phyloP scores from a whole-genome alignment of 2,113 vertebrate species.

The Cavia porcellus region DNA sequence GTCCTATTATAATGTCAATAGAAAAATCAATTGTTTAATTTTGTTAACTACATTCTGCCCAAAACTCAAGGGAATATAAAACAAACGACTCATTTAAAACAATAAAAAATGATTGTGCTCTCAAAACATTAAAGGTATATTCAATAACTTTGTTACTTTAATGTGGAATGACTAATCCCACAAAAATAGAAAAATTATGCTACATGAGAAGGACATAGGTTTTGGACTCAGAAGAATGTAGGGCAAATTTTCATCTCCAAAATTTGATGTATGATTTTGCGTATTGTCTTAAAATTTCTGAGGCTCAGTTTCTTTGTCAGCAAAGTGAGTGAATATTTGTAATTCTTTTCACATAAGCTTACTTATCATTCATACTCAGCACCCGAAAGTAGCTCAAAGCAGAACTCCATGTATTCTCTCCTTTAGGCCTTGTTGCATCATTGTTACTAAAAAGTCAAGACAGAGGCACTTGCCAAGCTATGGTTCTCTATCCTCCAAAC shows the following conservation, averaged over 20 bases:
- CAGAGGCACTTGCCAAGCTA: background rate
- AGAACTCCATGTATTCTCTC: background rate
- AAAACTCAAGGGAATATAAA: slow-evolving; percentile 73
- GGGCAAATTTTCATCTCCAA: background rate
- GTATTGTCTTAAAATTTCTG: background rate
- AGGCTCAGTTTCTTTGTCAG: background rate
- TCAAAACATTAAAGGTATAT: slow-evolving; percentile 48
- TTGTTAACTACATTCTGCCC: slow-evolving; percentile 71
- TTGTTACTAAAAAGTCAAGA: background rate
- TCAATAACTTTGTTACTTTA: slow-evolving; percentile 53
- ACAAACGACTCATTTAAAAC: slow-evolving; percentile 75
- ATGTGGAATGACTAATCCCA: slow-evolving; percentile 43
- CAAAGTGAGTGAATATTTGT: background rate
- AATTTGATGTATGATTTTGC: background rate
- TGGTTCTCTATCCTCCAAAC: background rate
- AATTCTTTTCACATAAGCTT: background rate
- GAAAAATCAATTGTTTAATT: slow-evolving; percentile 84
- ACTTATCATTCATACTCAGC: background rate
- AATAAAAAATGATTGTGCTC: slow-evolving; percentile 64
- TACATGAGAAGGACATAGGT: background rate
- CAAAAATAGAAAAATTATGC: slow-evolving; percentile 4
- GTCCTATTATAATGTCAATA: slow-evolving; percentile 76
- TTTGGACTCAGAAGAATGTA: background rate
- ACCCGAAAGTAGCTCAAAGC: background rate
- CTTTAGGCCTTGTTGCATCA: background rate